These are phyloP conservation scores for Rhamnusium bicolor DNA, from an alignment of 2,888 invertebrate genomes.

Conservation along the genomic window DNA sequence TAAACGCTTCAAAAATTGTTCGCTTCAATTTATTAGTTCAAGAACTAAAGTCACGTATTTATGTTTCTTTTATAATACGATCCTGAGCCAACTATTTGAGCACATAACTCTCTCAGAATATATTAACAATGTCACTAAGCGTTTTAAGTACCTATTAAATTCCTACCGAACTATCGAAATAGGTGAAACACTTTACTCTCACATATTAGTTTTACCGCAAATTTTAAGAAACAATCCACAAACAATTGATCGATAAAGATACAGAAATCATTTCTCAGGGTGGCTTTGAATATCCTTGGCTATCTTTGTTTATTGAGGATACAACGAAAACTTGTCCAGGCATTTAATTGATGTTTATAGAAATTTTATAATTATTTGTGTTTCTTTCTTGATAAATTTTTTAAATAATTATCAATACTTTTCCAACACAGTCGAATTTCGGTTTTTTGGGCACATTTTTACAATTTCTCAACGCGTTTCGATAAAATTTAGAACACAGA, in stretches of 20 bases:
- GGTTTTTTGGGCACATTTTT: too few species aligned
- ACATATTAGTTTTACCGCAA: too few species aligned
- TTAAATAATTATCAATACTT: too few species aligned
- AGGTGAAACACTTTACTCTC: too few species aligned
- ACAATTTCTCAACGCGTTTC: too few species aligned
- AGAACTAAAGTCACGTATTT: not conserved
- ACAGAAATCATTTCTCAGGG: not conserved
- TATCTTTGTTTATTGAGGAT: not conserved
- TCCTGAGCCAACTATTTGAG: not conserved
- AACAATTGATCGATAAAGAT: not conserved
- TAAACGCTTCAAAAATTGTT: not conserved
- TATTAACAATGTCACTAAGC: not conserved
- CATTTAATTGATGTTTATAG: not conserved
- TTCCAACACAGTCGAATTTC: too few species aligned
- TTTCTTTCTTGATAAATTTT: too few species aligned
- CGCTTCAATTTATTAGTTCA: not conserved
- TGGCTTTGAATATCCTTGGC: not conserved
- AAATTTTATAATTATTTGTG: not conserved
- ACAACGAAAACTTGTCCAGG: not conserved
- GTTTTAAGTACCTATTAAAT: not conserved
- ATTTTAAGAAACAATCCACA: too few species aligned
- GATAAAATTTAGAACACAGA: too few species aligned
- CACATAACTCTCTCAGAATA: not conserved
- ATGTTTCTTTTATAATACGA: not conserved
- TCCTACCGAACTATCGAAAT: too few species aligned